Conservation (phyloP, 2,797 vertebrate genomes). For the Miichthys miiuy region DNA sequence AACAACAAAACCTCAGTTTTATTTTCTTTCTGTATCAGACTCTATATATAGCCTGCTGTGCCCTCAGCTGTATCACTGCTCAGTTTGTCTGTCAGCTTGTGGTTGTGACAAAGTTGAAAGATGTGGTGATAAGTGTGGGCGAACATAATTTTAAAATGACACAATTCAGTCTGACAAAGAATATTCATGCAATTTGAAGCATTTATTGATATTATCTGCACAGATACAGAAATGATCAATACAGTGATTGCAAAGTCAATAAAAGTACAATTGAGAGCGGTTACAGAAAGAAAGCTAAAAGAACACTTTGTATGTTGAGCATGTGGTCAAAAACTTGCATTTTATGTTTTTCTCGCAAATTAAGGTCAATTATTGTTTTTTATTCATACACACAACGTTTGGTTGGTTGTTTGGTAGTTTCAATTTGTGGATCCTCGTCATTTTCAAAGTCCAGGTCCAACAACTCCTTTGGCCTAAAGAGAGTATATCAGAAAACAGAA, state of each 20-base stretch:
- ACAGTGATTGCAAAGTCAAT: background rate
- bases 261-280: background rate
- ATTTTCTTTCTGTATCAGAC: background rate
- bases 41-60: background rate
- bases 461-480: slow-evolving; percentile 54
- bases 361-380: no score
- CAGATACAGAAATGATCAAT: background rate
- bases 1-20: background rate
- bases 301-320: background rate
- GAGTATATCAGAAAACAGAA: slow-evolving; percentile 28
- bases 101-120: background rate
- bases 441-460: slow-evolving; percentile 4
- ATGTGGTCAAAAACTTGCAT: rapidly evolving
- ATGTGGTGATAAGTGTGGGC: no score
- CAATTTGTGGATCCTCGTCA: background rate
- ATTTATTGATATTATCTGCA: slow-evolving; percentile 30
- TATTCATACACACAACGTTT: background rate
- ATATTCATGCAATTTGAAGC: slow-evolving; percentile 1
- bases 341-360: background rate
- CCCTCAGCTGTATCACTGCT: background rate
- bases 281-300: background rate
- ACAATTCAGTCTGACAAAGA: background rate
- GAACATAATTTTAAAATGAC: background rate
- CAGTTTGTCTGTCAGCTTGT: background rate
- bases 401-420: background rate